Conservation (phyloP, 2,113 vertebrate species). For the Psephotus haematonotus region DNA sequence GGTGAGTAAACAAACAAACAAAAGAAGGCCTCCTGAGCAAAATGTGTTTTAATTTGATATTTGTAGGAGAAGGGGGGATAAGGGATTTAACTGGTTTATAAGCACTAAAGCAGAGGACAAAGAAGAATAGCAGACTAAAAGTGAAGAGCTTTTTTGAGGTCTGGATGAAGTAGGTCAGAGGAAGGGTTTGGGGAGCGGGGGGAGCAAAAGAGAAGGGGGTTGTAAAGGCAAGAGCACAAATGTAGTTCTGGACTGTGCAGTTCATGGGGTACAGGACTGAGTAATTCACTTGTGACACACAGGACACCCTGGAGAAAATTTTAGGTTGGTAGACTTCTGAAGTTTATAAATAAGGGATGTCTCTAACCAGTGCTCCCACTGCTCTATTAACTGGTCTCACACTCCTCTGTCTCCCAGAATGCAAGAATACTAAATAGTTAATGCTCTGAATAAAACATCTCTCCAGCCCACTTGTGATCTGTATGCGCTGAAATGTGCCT, state of each 20-base stretch:
- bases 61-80: neutral
- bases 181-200: neutral
- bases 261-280: neutral
- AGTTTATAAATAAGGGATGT: neutral
- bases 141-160: neutral
- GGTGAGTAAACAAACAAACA: neutral
- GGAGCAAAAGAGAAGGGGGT: neutral
- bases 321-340: neutral
- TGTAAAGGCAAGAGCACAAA: neutral
- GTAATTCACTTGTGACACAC: neutral
- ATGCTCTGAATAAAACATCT: constrained; percentile 51
- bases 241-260: neutral
- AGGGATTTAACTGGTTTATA: neutral
- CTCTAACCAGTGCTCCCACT: neutral
- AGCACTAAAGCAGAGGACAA: neutral
- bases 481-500: neutral
- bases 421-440: constrained; percentile 37
- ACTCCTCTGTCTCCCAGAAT: neutral
- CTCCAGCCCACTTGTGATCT: neutral
- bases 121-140: neutral
- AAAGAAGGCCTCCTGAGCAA: constrained; percentile 1
- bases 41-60: constrained; percentile 40
- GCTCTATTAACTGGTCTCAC: neutral
- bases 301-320: neutral
- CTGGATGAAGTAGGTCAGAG: neutral